Evolutionary conservation across 2,113 vertebrate species (phyloP).

Genomic region (Cyprinodon brontotheroides): DNA sequence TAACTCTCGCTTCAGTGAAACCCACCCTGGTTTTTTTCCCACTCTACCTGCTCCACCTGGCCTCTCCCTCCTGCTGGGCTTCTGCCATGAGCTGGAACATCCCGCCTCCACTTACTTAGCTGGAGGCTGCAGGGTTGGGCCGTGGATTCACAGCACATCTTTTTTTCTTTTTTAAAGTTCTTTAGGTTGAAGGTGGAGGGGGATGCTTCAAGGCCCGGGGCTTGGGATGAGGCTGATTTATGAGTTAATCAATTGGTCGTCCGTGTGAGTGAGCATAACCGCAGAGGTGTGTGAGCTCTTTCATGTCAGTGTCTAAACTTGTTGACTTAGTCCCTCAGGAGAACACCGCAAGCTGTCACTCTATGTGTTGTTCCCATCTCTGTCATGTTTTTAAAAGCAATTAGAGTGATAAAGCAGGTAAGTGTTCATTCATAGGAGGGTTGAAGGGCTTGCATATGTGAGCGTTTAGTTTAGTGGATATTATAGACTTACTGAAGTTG

Average conservation of each 20-base stretch:
- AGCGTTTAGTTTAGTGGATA: slow-evolving; percentile 11
- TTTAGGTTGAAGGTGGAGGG: slow-evolving; percentile 37
- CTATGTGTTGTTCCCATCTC: slow-evolving; percentile 65
- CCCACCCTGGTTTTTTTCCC: slow-evolving; percentile 56
- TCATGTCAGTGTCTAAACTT: slow-evolving; percentile 71
- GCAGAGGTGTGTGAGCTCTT: slow-evolving; percentile 72
- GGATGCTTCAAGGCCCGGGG: slow-evolving; percentile 58
- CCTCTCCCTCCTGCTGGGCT: slow-evolving; percentile 72
- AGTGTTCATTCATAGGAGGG: slow-evolving; percentile 61
- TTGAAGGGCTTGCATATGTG: slow-evolving; percentile 44
- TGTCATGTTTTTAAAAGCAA: slow-evolving; percentile 75
- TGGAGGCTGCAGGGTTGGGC: slow-evolving; percentile 80
- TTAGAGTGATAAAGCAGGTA: slow-evolving; percentile 67
- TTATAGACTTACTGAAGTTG: slow-evolving; percentile 22
- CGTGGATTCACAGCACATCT: slow-evolving; percentile 55
- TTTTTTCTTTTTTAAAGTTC: slow-evolving; percentile 10
- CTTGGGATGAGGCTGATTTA: slow-evolving; percentile 78
- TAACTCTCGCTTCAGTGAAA: slow-evolving; percentile 54
- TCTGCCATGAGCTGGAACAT: slow-evolving; percentile 69
- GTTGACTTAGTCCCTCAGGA: slow-evolving; percentile 72
- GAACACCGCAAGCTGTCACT: slow-evolving; percentile 70
- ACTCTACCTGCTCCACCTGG: slow-evolving; percentile 68
- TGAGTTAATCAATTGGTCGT: slow-evolving; percentile 78
- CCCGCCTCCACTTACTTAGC: slow-evolving; percentile 72
- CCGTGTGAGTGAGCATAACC: slow-evolving; percentile 74